Conservation (phyloP, 2,888 invertebrate genomes). For the Cantharis rustica region DNA sequence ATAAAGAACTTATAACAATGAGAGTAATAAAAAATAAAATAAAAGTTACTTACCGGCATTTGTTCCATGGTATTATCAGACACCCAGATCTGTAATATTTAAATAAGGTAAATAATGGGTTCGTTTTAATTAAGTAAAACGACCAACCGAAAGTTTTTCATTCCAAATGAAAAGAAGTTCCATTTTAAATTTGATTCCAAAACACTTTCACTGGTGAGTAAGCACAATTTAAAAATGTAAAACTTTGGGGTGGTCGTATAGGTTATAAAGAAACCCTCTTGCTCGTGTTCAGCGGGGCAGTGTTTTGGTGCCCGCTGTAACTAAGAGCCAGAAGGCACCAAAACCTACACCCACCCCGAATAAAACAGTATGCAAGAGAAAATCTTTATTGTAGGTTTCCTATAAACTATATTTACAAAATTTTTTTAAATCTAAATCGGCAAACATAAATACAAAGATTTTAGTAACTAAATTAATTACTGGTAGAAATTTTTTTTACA, state of each 20-base stretch:
- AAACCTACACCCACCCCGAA: constrained; percentile 59
- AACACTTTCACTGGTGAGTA: background rate
- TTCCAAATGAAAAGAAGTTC: background rate
- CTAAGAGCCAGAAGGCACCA: constrained; percentile 61
- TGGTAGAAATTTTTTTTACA: background rate
- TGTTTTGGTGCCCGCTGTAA: constrained; percentile 59
- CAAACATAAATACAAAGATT: background rate
- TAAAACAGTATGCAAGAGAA: constrained; percentile 58
- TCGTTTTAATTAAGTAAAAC: background rate
- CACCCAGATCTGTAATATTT: constrained; percentile 74
- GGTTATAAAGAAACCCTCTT: constrained; percentile 55
- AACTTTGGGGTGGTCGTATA: constrained; percentile 43
- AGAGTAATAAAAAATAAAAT: background rate
- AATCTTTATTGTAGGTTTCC: constrained; percentile 52
- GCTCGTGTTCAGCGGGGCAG: constrained; percentile 58
- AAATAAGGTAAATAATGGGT: constrained; percentile 23
- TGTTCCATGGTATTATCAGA: constrained; percentile 71
- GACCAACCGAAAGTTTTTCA: background rate
- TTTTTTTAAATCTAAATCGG: constrained; percentile 18
- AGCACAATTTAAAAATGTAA: background rate
- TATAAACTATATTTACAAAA: constrained; percentile 40
- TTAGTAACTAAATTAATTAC: background rate
- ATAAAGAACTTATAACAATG: background rate
- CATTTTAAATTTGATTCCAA: background rate
- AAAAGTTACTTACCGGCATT: constrained; percentile 76